Evolutionary conservation across 2,888 invertebrate genomes (phyloP), one percentile per base, ranked within the genome.

Genomic region (Aspidapion aeneum): DNA sequence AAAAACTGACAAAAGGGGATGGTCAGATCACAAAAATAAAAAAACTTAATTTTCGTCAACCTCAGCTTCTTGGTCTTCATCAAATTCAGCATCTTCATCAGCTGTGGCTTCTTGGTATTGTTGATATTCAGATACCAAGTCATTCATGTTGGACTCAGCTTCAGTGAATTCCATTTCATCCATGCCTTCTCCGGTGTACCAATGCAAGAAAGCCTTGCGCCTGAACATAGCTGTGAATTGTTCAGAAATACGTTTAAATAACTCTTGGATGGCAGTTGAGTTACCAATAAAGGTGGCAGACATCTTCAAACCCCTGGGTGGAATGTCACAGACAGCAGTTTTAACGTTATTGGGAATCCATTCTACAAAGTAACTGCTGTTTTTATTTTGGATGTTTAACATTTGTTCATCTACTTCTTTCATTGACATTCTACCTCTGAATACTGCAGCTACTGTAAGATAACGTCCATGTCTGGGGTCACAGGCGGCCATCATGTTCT

Each of bases 81-180:
- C 91, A 80, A 90, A 91, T 82, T 91, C 91, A 0, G 89, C 89
- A 77, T 91, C 91, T 78, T 91, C 91, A 74, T 91, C 91, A 71
- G 90, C 90, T 70, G 90, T 91, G 66, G 93, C 93, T 80, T 90
- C 94, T 82, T 95, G 95, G 84, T 95, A 96, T 78, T 95, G 95
- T 80, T 96, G 95, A 82, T 96, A 96, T 79, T 95, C 95, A 0
- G 93, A 92, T n/a, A 94, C 93, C 79, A 93, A 80, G 78, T 93
- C 93, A 81, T 93, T 96, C 95, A 97, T 96, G 87, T 97, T 98
- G 78, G 94, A 94, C 84, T 93, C 89, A 1, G 90, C 96, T 80
- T 96, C 96, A 2, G 94, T 95, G 86, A 95, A 96, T 83, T 95
- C 95, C 94, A 96, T 94, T 82, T 95, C 94, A 81, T 96, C 95